Conservation (phyloP, 2,797 vertebrate genomes). For the Ficedula albicollis region DNA sequence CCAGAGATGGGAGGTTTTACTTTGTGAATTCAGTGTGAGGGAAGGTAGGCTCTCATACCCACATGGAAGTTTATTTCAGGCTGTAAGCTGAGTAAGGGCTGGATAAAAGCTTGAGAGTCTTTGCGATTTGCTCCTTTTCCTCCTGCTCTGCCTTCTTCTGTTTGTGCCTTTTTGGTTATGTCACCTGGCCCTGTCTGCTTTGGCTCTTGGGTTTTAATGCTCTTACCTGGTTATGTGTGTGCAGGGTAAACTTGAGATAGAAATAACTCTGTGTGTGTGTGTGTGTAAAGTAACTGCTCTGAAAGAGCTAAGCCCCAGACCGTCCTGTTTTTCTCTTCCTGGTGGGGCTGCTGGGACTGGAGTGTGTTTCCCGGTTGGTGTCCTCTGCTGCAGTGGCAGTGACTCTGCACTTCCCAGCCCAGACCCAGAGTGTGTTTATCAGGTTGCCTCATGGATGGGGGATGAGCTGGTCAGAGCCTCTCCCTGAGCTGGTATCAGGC, state of each 20-base stretch:
- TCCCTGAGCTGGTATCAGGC: neutral
- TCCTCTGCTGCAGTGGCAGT: neutral
- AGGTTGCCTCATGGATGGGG: neutral
- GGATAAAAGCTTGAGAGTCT: neutral
- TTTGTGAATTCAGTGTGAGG: neutral
- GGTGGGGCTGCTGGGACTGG: neutral
- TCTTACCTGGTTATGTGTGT: neutral
- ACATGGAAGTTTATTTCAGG: neutral
- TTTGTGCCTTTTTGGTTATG: neutral
- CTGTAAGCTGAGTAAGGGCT: neutral
- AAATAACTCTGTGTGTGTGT: neutral
- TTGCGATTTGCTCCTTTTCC: fast-evolving
- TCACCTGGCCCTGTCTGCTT: neutral
- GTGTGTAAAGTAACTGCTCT: neutral
- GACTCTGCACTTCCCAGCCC: fast-evolving
- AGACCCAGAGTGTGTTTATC: neutral
- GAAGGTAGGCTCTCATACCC: neutral
- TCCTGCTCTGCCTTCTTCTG: neutral
- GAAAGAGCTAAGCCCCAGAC: neutral
- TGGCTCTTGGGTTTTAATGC: neutral
- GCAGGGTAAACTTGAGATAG: neutral
- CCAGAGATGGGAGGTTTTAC: fast-evolving
- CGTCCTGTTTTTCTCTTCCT: neutral
- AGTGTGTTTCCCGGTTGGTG: fast-evolving
- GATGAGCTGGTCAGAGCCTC: neutral